phyloP scores from a whole-genome alignment of 2,113 vertebrate genomes.

The Chaetops frenatus region DNA sequence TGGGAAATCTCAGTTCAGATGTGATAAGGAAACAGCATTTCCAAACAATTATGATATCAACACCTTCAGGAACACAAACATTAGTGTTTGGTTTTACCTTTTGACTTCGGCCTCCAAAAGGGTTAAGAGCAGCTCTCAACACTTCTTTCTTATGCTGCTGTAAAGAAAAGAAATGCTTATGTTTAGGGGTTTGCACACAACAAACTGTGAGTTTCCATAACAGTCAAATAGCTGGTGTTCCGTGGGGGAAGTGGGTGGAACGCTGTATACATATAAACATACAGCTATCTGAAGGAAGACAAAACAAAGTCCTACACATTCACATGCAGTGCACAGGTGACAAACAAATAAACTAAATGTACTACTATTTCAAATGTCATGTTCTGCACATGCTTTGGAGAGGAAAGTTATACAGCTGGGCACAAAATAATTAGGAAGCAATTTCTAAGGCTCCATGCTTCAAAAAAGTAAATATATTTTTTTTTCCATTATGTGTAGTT shows the following conservation, averaged over 20 bases:
- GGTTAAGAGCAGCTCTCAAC: constrained; percentile 64
- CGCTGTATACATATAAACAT: constrained; percentile 41
- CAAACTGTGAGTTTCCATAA: constrained; percentile 34
- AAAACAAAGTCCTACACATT: constrained; percentile 26
- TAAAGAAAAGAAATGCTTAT: constrained; percentile 52
- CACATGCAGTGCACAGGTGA: background rate
- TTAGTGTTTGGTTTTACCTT: constrained; percentile 58
- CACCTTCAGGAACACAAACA: background rate
- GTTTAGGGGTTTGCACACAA: constrained; percentile 48
- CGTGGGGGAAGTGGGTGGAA: background rate
- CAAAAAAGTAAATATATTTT: background rate
- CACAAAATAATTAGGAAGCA: background rate
- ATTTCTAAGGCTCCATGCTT: background rate
- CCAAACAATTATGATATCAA: background rate
- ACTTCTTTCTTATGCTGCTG: constrained; percentile 66
- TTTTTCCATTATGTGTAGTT: background rate
- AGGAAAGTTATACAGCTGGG: background rate
- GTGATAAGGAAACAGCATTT: background rate
- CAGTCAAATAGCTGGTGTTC: constrained; percentile 18
- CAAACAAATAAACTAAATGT: background rate
- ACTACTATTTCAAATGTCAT: background rate
- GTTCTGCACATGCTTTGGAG: background rate
- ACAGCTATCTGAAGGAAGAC: constrained; percentile 15
- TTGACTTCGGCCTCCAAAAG: constrained; percentile 54
- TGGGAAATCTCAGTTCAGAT: constrained; percentile 9